Base-by-base conservation (phyloP, 2,797 vertebrate species). In the Pelochelys cantorii region DNA sequence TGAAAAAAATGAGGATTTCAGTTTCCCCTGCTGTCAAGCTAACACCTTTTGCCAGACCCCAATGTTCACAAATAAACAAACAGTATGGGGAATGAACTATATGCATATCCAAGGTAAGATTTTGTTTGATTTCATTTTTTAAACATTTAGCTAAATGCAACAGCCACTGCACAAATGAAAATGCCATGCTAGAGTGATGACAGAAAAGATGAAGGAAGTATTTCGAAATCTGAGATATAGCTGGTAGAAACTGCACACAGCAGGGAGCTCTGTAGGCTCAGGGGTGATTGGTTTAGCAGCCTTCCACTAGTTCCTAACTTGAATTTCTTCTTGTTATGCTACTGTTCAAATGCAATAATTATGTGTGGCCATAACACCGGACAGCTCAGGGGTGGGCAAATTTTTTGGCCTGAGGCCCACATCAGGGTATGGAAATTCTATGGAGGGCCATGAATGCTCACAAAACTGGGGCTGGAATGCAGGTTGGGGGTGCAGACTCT, bases 301-400 rank as follows among this genome's bases (percentile, higher is more conserved):
- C 5, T 15, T 13, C 31, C 84, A 79, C 71, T 0, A 17, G 18
- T 29, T 23, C 78, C 15, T 27, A 87, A 15, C 54, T 57, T 88
- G 48, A 79, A 86, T 88, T 92, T 92, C 79, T 92, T 92, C 90
- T 85, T 59, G 81, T 85, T 88, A 57, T 53, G 79, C 65, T 81
- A 81, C 86, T 88, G 81, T 17, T 20, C 34, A 91, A 82, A 86
- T 9, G 59, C 65, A 53, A 1, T 0, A 1, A 81, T 34, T 14
- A 75, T 29, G 13, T 4, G 55, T 13, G n/a, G 27, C 2, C 3
- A 59, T 17, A 53, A 52, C 2, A 34, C 18, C 42, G 17, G 8
- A 91, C 81, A 92, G 53, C 53, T 54, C 53, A 54, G 53, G 53
- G 53, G 53, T 54, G 53, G 14, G 53, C 53, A 54, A 54, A 54